phyloP scores from a whole-genome alignment of 2,113 vertebrate species.

The Periophthalmodon schlosseri region DNA sequence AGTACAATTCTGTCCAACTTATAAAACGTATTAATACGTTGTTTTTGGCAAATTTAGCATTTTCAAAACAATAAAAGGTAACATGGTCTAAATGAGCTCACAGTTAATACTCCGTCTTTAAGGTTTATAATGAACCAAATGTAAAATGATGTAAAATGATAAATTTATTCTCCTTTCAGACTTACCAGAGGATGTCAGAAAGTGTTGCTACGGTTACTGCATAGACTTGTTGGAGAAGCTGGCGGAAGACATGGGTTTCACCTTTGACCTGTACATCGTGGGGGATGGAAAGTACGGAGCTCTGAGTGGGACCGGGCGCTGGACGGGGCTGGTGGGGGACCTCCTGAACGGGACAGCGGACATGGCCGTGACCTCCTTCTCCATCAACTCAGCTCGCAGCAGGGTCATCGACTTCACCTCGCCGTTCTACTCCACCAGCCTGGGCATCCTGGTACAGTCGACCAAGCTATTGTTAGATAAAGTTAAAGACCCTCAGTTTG shows the following conservation, averaged over 20 bases:
- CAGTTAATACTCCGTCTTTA: too few relatives aligned
- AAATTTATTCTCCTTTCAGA: conserved; percentile 33
- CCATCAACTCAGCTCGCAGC: conserved; percentile 92
- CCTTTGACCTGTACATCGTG: conserved; percentile 93
- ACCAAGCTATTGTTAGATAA: conserved; percentile 22
- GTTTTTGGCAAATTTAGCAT: too few relatives aligned
- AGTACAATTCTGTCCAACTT: too few relatives aligned
- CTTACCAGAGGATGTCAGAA: conserved; percentile 74
- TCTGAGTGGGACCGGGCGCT: conserved; percentile 81
- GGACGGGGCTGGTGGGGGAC: conserved; percentile 94
- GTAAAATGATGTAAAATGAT: too few relatives aligned
- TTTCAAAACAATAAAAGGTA: too few relatives aligned
- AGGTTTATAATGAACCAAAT: too few relatives aligned
- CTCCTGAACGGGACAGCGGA: conserved; percentile 86
- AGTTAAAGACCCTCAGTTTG: too few relatives aligned
- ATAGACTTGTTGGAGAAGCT: conserved; percentile 92
- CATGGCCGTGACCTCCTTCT: conserved; percentile 96
- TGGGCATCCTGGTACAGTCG: conserved; percentile 85
- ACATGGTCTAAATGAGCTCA: too few relatives aligned
- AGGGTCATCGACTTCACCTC: conserved; percentile 95
- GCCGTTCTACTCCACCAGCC: conserved; percentile 97
- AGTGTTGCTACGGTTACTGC: conserved; percentile 96
- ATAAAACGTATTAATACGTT: too few relatives aligned
- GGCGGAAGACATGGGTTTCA: conserved; percentile 88
- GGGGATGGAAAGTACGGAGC: conserved; percentile 93